These are phyloP conservation scores for Agapostemon virescens DNA, from an alignment of 2,888 invertebrate species.

Conservation along the genomic window DNA sequence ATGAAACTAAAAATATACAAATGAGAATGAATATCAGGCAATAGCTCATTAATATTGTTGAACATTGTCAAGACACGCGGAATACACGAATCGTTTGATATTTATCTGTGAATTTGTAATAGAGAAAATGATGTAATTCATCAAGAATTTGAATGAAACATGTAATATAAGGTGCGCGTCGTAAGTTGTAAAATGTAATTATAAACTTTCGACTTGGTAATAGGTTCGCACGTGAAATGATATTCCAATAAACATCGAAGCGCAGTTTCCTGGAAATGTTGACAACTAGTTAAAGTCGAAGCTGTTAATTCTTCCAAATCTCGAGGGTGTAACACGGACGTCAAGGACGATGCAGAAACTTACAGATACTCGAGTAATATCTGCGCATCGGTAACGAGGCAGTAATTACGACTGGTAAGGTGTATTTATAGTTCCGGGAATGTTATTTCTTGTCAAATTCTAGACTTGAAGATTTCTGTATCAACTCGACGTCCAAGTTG, in stretches of 20 bases:
- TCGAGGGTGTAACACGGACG: neutral
- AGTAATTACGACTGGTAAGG: neutral
- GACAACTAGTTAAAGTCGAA: neutral
- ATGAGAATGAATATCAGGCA: too few species aligned
- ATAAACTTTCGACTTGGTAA: neutral
- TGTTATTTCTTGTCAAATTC: neutral
- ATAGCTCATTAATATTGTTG: too few species aligned
- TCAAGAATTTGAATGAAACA: too few species aligned
- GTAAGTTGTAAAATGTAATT: neutral
- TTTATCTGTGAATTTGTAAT: too few species aligned
- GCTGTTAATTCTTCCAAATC: neutral
- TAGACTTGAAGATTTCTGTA: neutral
- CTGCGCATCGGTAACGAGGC: neutral
- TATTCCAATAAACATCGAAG: neutral
- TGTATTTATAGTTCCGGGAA: conserved; percentile 1
- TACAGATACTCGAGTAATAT: neutral
- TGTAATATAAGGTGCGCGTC: too few species aligned
- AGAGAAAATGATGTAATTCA: too few species aligned
- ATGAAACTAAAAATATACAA: too few species aligned
- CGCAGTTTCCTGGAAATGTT: neutral
- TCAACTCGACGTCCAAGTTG: conserved; percentile 2
- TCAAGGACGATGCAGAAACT: neutral
- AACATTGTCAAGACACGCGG: too few species aligned
- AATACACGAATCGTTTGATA: too few species aligned
- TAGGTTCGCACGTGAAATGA: neutral